Conservation (phyloP, 2,113 vertebrate genomes). For the Pachypanchax playfairii region DNA sequence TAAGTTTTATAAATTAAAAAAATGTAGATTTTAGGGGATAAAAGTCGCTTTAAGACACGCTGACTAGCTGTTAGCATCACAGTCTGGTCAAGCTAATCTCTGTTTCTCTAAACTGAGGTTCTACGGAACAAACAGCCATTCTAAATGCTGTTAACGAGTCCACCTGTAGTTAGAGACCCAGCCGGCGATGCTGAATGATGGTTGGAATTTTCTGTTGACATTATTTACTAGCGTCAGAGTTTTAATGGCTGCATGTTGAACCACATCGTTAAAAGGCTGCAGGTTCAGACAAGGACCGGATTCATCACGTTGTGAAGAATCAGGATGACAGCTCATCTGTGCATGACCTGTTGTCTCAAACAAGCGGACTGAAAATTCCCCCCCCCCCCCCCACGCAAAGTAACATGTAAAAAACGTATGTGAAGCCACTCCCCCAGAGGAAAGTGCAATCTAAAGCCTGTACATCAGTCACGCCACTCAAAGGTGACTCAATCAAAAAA, state of each 20-base stretch:
- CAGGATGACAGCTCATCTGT: conserved; percentile 3
- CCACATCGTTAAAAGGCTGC: conserved; percentile 36
- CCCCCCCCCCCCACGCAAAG: not conserved
- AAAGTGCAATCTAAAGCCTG: not conserved
- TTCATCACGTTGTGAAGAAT: conserved; percentile 27
- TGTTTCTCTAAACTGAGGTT: too few species aligned
- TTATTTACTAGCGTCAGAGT: not conserved
- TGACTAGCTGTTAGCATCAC: too few species aligned
- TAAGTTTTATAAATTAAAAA: too few species aligned
- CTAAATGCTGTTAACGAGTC: too few species aligned
- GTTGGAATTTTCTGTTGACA: too few species aligned
- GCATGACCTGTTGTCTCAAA: conserved; percentile 34
- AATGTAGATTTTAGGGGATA: too few species aligned
- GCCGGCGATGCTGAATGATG: too few species aligned
- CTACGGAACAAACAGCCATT: too few species aligned
- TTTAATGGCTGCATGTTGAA: conserved; percentile 31
- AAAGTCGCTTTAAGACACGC: too few species aligned
- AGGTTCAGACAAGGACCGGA: conserved; percentile 36
- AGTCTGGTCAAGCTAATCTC: too few species aligned
- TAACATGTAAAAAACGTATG: not conserved
- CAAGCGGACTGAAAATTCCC: not conserved
- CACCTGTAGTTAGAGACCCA: too few species aligned
- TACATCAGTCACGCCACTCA: not conserved
- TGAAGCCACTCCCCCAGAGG: not conserved
- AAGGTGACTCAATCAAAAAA: not conserved